These are phyloP conservation scores for Dicyrtomina minuta DNA, from an alignment of 2,888 invertebrate species.

Conservation along the genomic window DNA sequence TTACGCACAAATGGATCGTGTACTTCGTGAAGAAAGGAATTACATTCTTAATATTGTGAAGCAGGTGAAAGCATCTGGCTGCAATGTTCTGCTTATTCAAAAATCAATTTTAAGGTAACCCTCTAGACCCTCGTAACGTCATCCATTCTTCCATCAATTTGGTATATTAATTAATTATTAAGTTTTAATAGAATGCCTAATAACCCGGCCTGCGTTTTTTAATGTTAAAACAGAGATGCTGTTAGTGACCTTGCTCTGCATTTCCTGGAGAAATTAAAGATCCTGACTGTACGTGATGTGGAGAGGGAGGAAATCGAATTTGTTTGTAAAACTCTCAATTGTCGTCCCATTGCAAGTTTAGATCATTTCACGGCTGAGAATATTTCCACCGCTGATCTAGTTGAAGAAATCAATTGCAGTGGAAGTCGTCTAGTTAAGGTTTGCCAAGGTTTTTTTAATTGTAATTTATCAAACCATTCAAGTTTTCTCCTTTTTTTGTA, in stretches of 20 bases:
- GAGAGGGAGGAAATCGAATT: constrained; percentile 98
- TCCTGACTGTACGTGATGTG: constrained; percentile 96
- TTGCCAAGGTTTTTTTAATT: not conserved
- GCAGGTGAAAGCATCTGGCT: constrained; percentile 97
- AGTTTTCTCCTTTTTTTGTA: not conserved
- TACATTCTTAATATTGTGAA: constrained; percentile 98
- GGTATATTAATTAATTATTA: no score
- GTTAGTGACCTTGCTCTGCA: constrained; percentile 95
- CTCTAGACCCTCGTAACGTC: no score
- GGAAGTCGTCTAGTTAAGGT: constrained; percentile 88
- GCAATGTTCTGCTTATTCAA: constrained; percentile 92
- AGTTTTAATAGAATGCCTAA: no score
- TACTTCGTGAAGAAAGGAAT: constrained; percentile 92
- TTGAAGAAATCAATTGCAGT: constrained; percentile 88
- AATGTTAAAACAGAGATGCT: constrained; percentile 73
- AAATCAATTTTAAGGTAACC: constrained; percentile 74
- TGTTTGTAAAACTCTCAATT: constrained; percentile 90
- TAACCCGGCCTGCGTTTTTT: no score
- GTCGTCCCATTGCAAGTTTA: constrained; percentile 95
- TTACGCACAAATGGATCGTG: constrained; percentile 99
- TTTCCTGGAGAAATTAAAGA: constrained; percentile 97
- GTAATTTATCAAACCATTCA: not conserved
- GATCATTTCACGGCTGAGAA: constrained; percentile 95
- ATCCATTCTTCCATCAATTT: no score
- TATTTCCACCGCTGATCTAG: constrained; percentile 86